Evolutionary conservation across 2,888 invertebrate species (phyloP).

Genomic region (Zaprionus bogoriensis): DNA sequence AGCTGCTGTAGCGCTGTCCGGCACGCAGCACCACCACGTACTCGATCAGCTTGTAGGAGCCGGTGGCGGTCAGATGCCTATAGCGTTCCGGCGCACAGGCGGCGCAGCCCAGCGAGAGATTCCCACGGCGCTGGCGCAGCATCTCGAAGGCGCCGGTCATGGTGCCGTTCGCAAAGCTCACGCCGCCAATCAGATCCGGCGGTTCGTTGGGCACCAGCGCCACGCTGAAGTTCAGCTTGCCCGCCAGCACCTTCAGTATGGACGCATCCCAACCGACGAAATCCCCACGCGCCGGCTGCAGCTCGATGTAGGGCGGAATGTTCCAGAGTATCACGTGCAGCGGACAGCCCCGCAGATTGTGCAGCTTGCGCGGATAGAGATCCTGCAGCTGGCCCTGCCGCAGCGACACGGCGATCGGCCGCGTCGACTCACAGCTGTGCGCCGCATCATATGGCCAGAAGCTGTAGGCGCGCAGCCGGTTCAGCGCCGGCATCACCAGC

Average conservation of each 20-base stretch:
- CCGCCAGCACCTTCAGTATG: conserved; percentile 43
- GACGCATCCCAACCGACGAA: conserved; percentile 49
- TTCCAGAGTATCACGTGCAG: conserved; percentile 57
- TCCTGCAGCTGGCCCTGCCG: not conserved
- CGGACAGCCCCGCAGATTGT: conserved; percentile 69
- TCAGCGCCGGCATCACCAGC: not conserved
- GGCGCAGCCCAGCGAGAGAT: conserved; percentile 53
- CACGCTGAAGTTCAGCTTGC: conserved; percentile 52
- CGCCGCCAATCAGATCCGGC: conserved; percentile 40
- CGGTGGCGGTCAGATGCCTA: conserved; percentile 33
- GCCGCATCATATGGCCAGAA: conserved; percentile 40
- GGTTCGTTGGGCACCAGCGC: conserved; percentile 51
- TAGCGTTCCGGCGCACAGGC: conserved; percentile 46
- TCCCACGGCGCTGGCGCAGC: conserved; percentile 46
- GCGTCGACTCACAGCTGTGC: conserved; percentile 20
- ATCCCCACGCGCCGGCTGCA: not conserved
- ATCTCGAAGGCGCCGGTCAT: conserved; percentile 52
- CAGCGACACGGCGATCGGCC: conserved; percentile 17
- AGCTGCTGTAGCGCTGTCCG: conserved; percentile 38
- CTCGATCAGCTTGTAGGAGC: conserved; percentile 24
- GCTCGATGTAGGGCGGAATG: conserved; percentile 48
- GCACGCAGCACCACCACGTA: conserved; percentile 24
- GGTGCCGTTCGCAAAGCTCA: conserved; percentile 46
- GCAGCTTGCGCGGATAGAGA: conserved; percentile 55
- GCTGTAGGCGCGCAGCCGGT: conserved; percentile 17